These are phyloP conservation scores for Criorhina ranunculi DNA, from an alignment of 2,888 invertebrate genomes.

Conservation along the genomic window DNA sequence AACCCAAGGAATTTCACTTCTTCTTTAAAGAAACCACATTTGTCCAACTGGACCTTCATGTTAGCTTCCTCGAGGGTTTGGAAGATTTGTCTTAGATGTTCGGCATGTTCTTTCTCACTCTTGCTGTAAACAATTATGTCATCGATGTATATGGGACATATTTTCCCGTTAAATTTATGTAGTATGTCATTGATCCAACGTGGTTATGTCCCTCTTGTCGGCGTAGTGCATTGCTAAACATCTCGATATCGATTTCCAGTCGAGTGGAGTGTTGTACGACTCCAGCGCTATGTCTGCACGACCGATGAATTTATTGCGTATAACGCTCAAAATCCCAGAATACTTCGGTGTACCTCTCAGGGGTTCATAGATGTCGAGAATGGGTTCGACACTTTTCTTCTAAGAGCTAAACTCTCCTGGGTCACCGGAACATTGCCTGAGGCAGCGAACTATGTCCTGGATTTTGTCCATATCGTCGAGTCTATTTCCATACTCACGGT, in stretches of 20 bases:
- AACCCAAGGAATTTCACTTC: too few relatives aligned
- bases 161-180: too few relatives aligned
- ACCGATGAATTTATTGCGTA: neutral
- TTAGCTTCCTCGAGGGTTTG: neutral
- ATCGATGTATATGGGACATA: too few relatives aligned
- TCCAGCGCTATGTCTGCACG: neutral
- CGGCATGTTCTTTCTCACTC: too few relatives aligned
- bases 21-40: too few relatives aligned
- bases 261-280: neutral
- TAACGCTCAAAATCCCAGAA: neutral
- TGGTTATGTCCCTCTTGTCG: slow-evolving; percentile 4
- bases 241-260: slow-evolving; percentile 4
- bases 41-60: neutral
- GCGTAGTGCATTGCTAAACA: slow-evolving; percentile 2
- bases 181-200: neutral
- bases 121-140: too few relatives aligned
- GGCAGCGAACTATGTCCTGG: neutral
- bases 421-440: slow-evolving; percentile 1
- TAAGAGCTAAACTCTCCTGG: slow-evolving; percentile 2
- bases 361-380: slow-evolving; percentile 3
- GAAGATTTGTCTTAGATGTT: too few relatives aligned
- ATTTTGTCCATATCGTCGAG: neutral
- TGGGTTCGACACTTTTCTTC: neutral
- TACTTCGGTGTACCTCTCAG: slow-evolving; percentile 13
- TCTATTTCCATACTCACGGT: too few relatives aligned